Percentiles rank a stretch among this genome's conserved stretches.
These are phyloP conservation scores for Eristalis pertinax DNA, from an alignment of 2,888 invertebrate genomes.

Conservation along the genomic window DNA sequence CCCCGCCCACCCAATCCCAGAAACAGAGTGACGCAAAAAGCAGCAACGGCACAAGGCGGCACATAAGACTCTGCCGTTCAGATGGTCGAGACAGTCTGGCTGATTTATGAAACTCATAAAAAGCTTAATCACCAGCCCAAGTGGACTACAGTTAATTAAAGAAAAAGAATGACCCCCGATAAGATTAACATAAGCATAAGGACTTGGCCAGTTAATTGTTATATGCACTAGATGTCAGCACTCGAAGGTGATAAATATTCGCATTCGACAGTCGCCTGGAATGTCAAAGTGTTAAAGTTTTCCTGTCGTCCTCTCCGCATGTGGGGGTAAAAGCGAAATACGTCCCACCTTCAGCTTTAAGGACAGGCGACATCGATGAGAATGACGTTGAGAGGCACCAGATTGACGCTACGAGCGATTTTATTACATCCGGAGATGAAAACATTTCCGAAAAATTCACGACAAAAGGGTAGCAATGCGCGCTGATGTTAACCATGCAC, in stretches of 20 bases:
- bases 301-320: neutral
- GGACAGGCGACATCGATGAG: neutral
- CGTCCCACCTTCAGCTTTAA: conserved; percentile 1
- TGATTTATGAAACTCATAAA: conserved; percentile 40
- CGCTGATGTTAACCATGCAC: conserved; percentile 8
- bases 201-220: conserved; percentile 35
- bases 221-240: conserved; percentile 29
- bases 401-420: conserved; percentile 52
- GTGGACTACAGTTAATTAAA: conserved; percentile 33
- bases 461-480: conserved; percentile 33
- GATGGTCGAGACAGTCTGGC: neutral
- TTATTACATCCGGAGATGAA: conserved; percentile 52
- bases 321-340: neutral
- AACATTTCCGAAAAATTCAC: conserved; percentile 58
- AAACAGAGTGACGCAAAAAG: neutral
- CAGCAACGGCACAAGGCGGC: neutral
- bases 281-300: conserved; percentile 13
- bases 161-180: conserved; percentile 8
- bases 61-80: neutral
- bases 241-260: conserved; percentile 24
- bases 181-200: conserved; percentile 38
- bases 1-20: neutral
- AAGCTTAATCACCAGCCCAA: conserved; percentile 24
- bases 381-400: neutral
- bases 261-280: neutral